Evolutionary conservation across 2,113 vertebrate genomes (phyloP).

Genomic region (Callospermophilus lateralis): DNA sequence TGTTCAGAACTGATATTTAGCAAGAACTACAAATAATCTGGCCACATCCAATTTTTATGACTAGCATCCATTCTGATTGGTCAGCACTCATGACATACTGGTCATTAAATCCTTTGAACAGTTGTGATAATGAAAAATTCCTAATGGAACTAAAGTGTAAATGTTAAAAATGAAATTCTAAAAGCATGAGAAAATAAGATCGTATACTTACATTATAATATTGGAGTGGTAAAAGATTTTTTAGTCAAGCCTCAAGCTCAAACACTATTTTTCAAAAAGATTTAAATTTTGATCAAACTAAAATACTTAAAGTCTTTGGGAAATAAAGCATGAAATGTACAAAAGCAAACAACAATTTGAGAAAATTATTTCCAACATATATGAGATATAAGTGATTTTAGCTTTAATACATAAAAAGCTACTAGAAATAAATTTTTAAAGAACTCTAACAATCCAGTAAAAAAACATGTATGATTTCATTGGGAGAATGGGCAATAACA

Average conservation of each 20-base stretch:
- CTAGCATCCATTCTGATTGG: background rate
- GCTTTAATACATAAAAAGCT: constrained; percentile 20
- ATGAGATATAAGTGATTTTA: background rate
- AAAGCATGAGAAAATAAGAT: constrained; percentile 39
- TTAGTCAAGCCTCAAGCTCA: background rate
- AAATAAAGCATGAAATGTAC: constrained; percentile 39
- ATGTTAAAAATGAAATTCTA: constrained; percentile 23
- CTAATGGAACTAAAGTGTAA: background rate
- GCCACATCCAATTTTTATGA: background rate
- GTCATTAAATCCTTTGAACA: constrained; percentile 28
- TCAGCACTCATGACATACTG: background rate
- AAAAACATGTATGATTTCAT: constrained; percentile 24
- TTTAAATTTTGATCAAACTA: constrained; percentile 34
- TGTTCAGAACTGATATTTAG: background rate
- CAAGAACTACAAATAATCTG: background rate
- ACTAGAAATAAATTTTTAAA: constrained; percentile 34
- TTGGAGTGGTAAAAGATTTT: background rate
- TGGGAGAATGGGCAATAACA: background rate
- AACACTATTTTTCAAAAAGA: background rate
- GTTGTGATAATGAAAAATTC: constrained; percentile 26
- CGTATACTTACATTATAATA: background rate
- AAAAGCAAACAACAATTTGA: constrained; percentile 42
- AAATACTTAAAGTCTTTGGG: background rate
- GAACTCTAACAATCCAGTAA: constrained; percentile 4
- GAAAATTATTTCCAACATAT: constrained; percentile 8